A percentile compares a stretch with the other conserved stretches of the same genome.
Conservation (phyloP, 2,888 invertebrate species). For the Nymphalis c-album region DNA sequence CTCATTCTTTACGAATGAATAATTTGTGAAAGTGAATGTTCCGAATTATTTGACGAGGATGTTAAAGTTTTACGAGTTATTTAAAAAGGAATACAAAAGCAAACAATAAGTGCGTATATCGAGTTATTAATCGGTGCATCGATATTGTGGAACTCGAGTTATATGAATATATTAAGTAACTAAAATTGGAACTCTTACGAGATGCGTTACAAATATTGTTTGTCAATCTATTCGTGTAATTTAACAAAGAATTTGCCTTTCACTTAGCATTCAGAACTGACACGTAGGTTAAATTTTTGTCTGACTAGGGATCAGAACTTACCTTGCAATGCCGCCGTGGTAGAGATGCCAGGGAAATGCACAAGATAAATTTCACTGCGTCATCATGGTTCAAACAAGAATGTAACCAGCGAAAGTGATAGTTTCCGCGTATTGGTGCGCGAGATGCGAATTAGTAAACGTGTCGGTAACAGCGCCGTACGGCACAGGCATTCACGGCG, state of each 20-base stretch:
- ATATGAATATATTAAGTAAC: not conserved
- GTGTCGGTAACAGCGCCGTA: conserved; percentile 49
- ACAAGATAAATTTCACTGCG: conserved; percentile 61
- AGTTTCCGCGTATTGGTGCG: conserved; percentile 54
- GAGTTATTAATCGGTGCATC: not conserved
- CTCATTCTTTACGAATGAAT: conserved; percentile 10
- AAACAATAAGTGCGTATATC: not conserved
- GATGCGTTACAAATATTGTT: conserved; percentile 49
- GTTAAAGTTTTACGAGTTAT: not conserved
- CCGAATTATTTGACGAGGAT: conserved; percentile 1
- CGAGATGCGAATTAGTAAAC: conserved; percentile 52
- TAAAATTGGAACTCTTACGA: conserved; percentile 34
- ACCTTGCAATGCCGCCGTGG: conserved; percentile 59
- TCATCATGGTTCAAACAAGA: conserved; percentile 58
- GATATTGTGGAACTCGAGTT: not conserved
- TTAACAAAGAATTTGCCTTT: conserved; percentile 77
- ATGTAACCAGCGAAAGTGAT: conserved; percentile 63
- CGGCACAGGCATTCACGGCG: conserved; percentile 63
- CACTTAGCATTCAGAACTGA: conserved; percentile 75
- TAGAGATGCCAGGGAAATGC: conserved; percentile 50
- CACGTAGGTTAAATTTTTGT: conserved; percentile 73
- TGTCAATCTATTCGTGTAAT: conserved; percentile 60
- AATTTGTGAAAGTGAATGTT: conserved; percentile 20
- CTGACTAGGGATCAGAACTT: conserved; percentile 56
- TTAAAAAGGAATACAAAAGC: not conserved